Percentiles rank a stretch among this genome's conserved stretches.
Conservation (phyloP, 2,888 invertebrate species). For the Eupithecia pulchellata region DNA sequence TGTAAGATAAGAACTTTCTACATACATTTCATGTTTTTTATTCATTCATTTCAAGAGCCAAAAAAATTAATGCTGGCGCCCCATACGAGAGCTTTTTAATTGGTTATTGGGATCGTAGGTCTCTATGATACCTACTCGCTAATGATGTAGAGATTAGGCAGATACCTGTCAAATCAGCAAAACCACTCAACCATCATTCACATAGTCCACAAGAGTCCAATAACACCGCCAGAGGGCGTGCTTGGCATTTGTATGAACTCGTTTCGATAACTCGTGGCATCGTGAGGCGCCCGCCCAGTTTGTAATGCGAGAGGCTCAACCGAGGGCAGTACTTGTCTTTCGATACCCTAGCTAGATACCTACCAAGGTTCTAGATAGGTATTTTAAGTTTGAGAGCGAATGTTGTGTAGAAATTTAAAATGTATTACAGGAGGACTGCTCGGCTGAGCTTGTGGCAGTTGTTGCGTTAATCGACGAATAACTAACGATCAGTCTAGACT, state of each 20-base stretch:
- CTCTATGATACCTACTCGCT: neutral
- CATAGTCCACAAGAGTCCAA: conserved; percentile 28
- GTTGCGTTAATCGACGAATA: neutral
- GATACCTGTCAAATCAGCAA: conserved; percentile 33
- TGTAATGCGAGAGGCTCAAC: conserved; percentile 18
- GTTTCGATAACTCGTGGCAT: conserved; percentile 25
- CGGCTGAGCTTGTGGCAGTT: too few species aligned
- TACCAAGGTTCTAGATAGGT: neutral
- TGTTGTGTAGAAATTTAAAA: neutral
- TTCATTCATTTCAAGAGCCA: too few species aligned
- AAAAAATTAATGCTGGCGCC: conserved; percentile 5
- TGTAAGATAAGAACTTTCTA: too few species aligned
- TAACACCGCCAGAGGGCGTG: conserved; percentile 35
- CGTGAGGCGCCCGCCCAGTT: conserved; percentile 26
- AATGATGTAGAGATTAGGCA: conserved; percentile 5
- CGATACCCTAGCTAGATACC: neutral
- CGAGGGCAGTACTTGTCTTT: conserved; percentile 5
- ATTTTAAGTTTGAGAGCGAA: neutral
- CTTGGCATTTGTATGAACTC: conserved; percentile 39
- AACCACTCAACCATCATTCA: conserved; percentile 23
- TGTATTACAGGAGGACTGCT: too few species aligned
- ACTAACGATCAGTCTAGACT: neutral
- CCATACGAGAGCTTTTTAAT: too few species aligned
- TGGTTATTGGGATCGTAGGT: too few species aligned
- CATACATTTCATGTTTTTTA: too few species aligned